Evolutionary conservation across 1,140 invertebrate genomes (phyloP).

Genomic region (Tribolium castaneum): DNA sequence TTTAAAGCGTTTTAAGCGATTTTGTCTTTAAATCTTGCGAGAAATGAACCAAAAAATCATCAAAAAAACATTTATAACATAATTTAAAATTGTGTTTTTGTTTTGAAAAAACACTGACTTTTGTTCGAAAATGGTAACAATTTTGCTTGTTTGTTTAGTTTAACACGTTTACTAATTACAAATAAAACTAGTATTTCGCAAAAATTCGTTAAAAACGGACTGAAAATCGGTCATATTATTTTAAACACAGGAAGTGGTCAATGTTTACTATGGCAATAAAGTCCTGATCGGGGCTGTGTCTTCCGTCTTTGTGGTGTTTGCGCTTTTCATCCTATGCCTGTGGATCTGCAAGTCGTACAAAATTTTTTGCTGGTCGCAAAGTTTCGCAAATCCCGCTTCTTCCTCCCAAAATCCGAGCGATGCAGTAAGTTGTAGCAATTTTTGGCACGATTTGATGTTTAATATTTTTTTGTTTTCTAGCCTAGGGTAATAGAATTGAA

Average conservation of each 20-base stretch:
- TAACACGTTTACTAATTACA: too few relatives aligned
- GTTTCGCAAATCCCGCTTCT: slow-evolving; percentile 39
- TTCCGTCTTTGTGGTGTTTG: slow-evolving; percentile 38
- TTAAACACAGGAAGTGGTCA: not conserved
- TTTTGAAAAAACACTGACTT: too few relatives aligned
- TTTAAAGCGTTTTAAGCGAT: too few relatives aligned
- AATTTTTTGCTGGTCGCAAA: slow-evolving; percentile 44
- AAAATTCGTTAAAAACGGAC: too few relatives aligned
- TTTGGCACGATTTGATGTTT: not conserved
- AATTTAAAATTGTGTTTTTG: too few relatives aligned
- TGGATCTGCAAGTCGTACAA: slow-evolving; percentile 47
- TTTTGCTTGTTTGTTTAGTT: too few relatives aligned
- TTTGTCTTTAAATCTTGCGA: too few relatives aligned
- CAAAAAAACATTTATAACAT: too few relatives aligned
- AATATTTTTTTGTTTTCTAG: slow-evolving; percentile 34
- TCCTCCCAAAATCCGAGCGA: not conserved
- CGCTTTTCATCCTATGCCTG: slow-evolving; percentile 41
- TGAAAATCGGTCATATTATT: too few relatives aligned
- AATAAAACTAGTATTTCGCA: not conserved
- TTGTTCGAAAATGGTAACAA: too few relatives aligned
- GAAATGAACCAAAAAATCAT: too few relatives aligned
- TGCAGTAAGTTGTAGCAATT: not conserved
- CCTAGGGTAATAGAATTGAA: slow-evolving; percentile 44
- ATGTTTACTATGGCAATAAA: slow-evolving; percentile 40
- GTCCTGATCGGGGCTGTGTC: slow-evolving; percentile 42